These are phyloP conservation scores for Heliconius himera DNA, from an alignment of 1,140 invertebrate species.

Conservation along the genomic window DNA sequence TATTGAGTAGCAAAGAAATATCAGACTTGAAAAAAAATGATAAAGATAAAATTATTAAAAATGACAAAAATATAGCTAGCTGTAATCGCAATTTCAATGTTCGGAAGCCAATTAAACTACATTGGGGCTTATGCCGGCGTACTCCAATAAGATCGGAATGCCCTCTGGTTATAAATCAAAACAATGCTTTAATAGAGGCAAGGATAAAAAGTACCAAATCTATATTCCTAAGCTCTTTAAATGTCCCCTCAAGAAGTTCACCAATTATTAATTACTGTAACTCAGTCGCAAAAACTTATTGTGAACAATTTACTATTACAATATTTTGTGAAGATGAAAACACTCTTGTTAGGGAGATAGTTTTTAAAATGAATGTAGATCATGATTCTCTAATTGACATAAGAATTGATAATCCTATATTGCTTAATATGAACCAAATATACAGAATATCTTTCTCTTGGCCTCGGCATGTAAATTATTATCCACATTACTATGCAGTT, in stretches of 20 bases:
- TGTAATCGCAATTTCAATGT: slow-evolving; percentile 38
- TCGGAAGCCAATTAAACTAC: slow-evolving; percentile 60
- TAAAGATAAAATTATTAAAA: slow-evolving; percentile 36
- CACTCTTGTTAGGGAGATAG: slow-evolving; percentile 56
- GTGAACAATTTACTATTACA: slow-evolving; percentile 68
- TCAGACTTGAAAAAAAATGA: slow-evolving; percentile 49
- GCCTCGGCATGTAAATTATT: slow-evolving; percentile 55
- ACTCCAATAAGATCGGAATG: slow-evolving; percentile 66
- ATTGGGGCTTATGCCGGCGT: slow-evolving; percentile 69
- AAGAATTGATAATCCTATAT: slow-evolving; percentile 65
- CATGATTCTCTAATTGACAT: slow-evolving; percentile 72
- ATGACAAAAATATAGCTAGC: slow-evolving; percentile 32
- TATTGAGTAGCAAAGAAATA: slow-evolving; percentile 53
- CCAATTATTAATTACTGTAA: slow-evolving; percentile 60
- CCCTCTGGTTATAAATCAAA: slow-evolving; percentile 66
- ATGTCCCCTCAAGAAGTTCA: slow-evolving; percentile 71
- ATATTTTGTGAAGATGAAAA: slow-evolving; percentile 62
- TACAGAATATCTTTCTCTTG: slow-evolving; percentile 74
- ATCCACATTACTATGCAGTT: slow-evolving; percentile 66
- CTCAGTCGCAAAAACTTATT: slow-evolving; percentile 59
- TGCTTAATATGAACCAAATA: slow-evolving; percentile 73
- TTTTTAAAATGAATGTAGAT: slow-evolving; percentile 61
- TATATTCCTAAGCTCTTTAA: slow-evolving; percentile 74
- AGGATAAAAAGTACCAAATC: slow-evolving; percentile 73
- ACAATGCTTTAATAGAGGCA: slow-evolving; percentile 59